Conservation (phyloP, 1,140 invertebrate genomes). For the Tetragnatha versicolor region DNA sequence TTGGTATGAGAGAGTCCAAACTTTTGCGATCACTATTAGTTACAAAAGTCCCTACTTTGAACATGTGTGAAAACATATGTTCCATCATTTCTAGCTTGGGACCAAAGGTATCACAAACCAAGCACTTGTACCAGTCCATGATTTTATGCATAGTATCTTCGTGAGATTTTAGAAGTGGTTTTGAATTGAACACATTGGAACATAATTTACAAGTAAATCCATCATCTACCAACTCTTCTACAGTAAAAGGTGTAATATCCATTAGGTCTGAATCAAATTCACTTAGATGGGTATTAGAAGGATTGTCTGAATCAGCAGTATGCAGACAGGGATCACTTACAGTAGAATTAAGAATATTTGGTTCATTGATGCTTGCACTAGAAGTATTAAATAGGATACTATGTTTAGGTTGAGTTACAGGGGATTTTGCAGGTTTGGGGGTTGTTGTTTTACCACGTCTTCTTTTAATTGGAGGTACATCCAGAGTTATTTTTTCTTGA, state of each 20-base stretch:
- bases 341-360: background rate
- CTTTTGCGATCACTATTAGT: constrained; percentile 1
- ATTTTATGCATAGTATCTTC: constrained; percentile 2
- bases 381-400: background rate
- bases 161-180: background rate
- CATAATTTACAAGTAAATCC: constrained; percentile 33
- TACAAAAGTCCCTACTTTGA: constrained; percentile 41
- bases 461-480: too few species aligned
- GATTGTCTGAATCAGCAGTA: background rate
- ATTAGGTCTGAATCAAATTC: background rate
- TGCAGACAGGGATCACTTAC: background rate
- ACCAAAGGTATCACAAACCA: constrained; percentile 19
- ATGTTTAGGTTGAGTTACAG: too few species aligned
- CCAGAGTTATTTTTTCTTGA: too few species aligned
- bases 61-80: constrained; percentile 50
- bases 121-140: constrained; percentile 44
- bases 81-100: constrained; percentile 32
- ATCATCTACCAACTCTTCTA: background rate
- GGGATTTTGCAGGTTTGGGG: too few species aligned
- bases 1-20: constrained; percentile 4
- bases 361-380: background rate
- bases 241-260: background rate
- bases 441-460: too few species aligned
- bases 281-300: background rate
- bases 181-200: background rate